Base-by-base conservation (phyloP, 2,888 invertebrate species). In the Adelphocoris suturalis region DNA sequence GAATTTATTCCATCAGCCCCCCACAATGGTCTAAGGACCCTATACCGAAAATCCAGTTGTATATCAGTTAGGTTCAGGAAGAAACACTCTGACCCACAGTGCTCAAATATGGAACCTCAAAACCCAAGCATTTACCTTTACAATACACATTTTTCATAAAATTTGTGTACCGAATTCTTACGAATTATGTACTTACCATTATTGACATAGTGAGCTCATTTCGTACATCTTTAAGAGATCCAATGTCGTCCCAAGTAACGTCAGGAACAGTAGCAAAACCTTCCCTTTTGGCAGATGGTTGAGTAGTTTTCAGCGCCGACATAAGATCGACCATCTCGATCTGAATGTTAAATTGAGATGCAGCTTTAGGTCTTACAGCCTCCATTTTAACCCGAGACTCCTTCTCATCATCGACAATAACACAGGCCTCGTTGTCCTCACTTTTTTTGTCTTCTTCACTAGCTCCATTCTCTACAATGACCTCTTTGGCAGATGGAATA, bases 191-290 rank as follows among this genome's bases (percentile, higher is more conserved):
- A 78, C 93, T 93, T 93, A 96, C 96, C 93, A 99, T 94, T 91
- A 99, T 98, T 78, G 98, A 96, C 93, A 98, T 94, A 93, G 98
- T 97, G 55, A 99, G 94, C 92, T 99, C 98, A 92, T 98, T 96
- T 88, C 99, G 95, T 78, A 99, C 97, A 93, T 97, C 96, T 86
- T 95, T 95, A 86, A 99, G 93, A 0, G 99, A 99, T 0, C 99
- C 99, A 91, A 99, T 96, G 94, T 99, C 98, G 61, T 97, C 96
- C 99, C 99, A 99, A 0, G 98, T 97, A 0, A 98, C 98, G 94
- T 98, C 98, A 1, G 99, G 99, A 16, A 99, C 98, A 0, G 99
- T 99, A 0, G 98, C 97, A 94, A 99, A 99, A 85, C 99, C 99
- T 94, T 99, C 99, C 92, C 99, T 95, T 92, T 98, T 99, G 0